Evolutionary conservation across 2,797 vertebrate genomes (phyloP).

Genomic region (Galagoides demidoff): DNA sequence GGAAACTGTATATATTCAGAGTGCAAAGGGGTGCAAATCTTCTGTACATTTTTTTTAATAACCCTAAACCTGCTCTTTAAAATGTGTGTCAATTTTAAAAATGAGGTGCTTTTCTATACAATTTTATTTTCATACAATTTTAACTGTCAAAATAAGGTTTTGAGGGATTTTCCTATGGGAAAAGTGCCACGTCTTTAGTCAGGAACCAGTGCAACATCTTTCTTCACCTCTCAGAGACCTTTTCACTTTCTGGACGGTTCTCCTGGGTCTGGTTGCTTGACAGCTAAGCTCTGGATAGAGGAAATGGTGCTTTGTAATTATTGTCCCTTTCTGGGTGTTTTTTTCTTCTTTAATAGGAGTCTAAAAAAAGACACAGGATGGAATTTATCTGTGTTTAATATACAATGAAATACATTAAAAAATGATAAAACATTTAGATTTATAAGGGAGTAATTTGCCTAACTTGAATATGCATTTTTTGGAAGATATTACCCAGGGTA

Average conservation of each 20-base stretch:
- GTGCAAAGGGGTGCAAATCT: background rate
- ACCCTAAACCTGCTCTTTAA: background rate
- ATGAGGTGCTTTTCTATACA: background rate
- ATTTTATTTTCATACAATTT: background rate
- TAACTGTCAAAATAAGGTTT: slow-evolving; percentile 27
- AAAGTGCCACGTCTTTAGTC: background rate
- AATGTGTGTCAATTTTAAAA: background rate
- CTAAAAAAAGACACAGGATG: background rate
- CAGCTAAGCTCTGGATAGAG: background rate
- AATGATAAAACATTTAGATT: background rate
- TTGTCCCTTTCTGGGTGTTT: background rate
- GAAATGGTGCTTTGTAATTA: background rate
- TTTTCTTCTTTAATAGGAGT: background rate
- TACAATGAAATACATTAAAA: slow-evolving; percentile 2
- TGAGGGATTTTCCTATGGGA: background rate
- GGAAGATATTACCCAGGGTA: background rate
- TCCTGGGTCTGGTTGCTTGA: background rate
- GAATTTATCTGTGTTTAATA: background rate
- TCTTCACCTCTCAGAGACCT: background rate
- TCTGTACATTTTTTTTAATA: background rate
- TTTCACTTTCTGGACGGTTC: background rate
- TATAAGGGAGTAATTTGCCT: background rate
- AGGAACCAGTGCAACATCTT: background rate
- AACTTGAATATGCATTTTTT: background rate
- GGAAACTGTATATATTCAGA: background rate